Conservation (phyloP, 2,113 vertebrate genomes). For the Neomonachus schauinslandi region DNA sequence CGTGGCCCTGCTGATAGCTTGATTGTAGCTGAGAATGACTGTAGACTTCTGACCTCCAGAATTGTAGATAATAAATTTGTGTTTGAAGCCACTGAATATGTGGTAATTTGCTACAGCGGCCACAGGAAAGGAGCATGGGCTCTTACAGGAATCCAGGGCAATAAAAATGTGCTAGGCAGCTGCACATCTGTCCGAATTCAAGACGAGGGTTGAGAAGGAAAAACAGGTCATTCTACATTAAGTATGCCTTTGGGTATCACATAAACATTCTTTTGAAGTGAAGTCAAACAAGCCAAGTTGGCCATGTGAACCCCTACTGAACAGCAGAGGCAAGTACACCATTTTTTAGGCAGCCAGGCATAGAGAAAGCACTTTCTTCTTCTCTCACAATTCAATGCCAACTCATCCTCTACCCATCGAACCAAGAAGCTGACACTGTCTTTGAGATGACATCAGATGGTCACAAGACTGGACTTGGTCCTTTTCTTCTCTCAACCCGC, state of each 20-base stretch:
- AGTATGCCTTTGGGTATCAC: background rate
- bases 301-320: background rate
- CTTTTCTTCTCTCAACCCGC: background rate
- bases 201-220: background rate
- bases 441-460: background rate
- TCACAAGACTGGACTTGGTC: background rate
- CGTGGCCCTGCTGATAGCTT: fast-evolving
- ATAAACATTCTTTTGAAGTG: background rate
- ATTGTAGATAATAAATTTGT: background rate
- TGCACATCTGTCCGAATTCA: background rate
- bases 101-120: background rate
- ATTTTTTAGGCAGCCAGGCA: background rate
- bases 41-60: background rate
- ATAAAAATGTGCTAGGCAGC: background rate
- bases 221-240: background rate
- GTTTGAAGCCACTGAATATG: background rate
- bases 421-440: background rate
- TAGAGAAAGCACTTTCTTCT: background rate
- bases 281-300: background rate
- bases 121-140: background rate
- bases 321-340: background rate
- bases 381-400: background rate
- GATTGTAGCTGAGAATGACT: background rate
- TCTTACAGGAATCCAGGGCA: background rate
- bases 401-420: background rate